These are phyloP conservation scores for Drosophila heteroneura DNA, from an alignment of 2,888 invertebrate genomes.

Conservation along the genomic window DNA sequence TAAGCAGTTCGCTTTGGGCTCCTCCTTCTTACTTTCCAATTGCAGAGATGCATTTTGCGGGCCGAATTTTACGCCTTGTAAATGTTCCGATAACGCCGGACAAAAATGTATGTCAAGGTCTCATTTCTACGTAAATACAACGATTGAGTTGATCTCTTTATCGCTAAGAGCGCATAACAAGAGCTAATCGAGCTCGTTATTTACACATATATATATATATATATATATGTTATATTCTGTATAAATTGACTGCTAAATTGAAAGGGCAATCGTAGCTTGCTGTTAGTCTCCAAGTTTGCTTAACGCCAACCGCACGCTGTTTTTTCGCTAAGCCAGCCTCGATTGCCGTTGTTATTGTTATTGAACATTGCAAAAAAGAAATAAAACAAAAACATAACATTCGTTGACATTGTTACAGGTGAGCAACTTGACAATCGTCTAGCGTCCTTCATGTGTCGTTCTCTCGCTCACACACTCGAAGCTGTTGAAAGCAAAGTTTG, in stretches of 20 bases:
- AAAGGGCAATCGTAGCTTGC: conserved; percentile 36
- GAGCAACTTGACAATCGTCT: conserved; percentile 45
- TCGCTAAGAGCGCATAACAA: conserved; percentile 32
- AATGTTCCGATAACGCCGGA: conserved; percentile 44
- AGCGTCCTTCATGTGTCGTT: conserved; percentile 37
- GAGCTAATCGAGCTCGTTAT: conserved; percentile 44
- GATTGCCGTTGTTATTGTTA: conserved; percentile 18
- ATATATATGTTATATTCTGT: conserved; percentile 11
- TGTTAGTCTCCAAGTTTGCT: conserved; percentile 45
- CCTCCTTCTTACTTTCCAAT: conserved; percentile 2
- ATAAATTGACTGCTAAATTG: conserved; percentile 62
- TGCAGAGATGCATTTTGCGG: not conserved
- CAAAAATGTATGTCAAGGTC: conserved; percentile 67
- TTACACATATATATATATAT: not conserved
- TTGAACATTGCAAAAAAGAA: conserved; percentile 9
- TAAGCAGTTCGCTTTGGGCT: conserved; percentile 14
- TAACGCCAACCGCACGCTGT: conserved; percentile 22
- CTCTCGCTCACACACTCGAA: not conserved
- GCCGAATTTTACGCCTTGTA: conserved; percentile 1
- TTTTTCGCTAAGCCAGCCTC: conserved; percentile 7
- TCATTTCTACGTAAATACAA: not conserved
- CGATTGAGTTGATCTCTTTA: not conserved
- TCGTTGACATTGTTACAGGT: conserved; percentile 47
- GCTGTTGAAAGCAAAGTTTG: conserved; percentile 15
- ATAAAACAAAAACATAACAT: not conserved